Base-by-base conservation (phyloP, 2,888 invertebrate genomes). In the Colletes collaris region DNA sequence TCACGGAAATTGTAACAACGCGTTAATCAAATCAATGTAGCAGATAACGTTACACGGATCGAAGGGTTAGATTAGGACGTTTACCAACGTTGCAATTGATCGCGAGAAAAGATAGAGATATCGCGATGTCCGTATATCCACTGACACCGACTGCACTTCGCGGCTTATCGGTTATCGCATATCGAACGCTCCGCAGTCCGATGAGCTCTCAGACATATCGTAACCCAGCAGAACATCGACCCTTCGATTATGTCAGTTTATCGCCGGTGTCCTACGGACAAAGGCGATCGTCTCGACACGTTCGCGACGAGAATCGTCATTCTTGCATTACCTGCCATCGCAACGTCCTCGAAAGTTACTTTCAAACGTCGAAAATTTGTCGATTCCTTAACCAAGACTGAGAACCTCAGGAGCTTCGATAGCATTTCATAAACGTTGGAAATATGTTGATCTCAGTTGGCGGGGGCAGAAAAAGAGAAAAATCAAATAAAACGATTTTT, bases 201-300 rank as follows among this genome's bases (percentile, higher is more conserved):
- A 77, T 64, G 77, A 81, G 69, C 73, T 76, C 68, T 76, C 72
- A 66, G 83, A 83, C 79, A 60, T 62, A 74, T 83, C 85, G 76
- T 83, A 83, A 77, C 77, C 76, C 53, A 50, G 65, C 67, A 58
- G 79, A 85, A 73, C 76, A 74, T 81, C 79, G 77, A 83, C 83
- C 81, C 81, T 79, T 83, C 83, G 81, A 81, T 84, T 80, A 78
- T 68, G 71, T 83, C 79, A 67, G 73, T 80, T 81, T 85, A 85
- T 80, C 80, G 69, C 8, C 46, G 56, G 59, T 78, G 66, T 84
- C 70, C 53, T 46, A 0, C 46, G 81, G 64, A 85, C 86, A 85
- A 85, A 81, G 77, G 63, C 37, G 70, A 56, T 79, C 72, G 50
- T 65, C 53, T 46, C 49, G 50, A 63, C 66, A 46, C 52, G 70